Evolutionary conservation across 2,113 vertebrate species (phyloP), one percentile per base, ranked within the genome.

Genomic region (Emydocephalus ijimae): DNA sequence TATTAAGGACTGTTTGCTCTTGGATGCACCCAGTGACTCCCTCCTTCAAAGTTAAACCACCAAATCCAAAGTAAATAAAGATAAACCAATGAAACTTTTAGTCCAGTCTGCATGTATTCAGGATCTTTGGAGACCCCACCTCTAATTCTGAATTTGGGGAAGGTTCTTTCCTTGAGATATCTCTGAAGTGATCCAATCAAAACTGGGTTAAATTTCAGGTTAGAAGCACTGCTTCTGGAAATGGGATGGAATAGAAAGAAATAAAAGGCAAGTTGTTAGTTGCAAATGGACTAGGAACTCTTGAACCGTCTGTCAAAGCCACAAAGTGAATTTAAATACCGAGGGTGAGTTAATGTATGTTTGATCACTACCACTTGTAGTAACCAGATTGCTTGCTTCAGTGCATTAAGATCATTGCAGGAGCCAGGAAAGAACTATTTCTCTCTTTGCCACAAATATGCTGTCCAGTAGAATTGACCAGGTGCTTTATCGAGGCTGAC

Each of bases 341-440:
- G n/a, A 92, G 94, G 55, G 55, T 85, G 69, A 52, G 56, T 86
- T 89, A 93, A 90, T 34, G 88, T 0, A 64, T 64, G 92, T 93
- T 90, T 93, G 92, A 93, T 90, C 85, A 89, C 85, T 95, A 92
- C 94, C 45, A 87, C 90, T 94, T 95, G 92, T 54, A 93, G 93
- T 87, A 94, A 96, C 55, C 59, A 93, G 85, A 90, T 86, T n/a
- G 87, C 15, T 61, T 93, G 64, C 89, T 95, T 95, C 57, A 93
- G 48, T 0, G 8, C 90, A 90, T 89, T 92, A 24, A 93, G 89
- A 95, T 94, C 81, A 91, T 95, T 92, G 85, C 94, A 90, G 91
- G 93, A 95, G 92, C 93, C 94, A 94, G 94, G 95, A 96, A 96
- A 94, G 93, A 95, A 93, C 94, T 88, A 95, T 64, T n/a, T 91